A percentile compares a stretch with the other conserved stretches of the same genome.
phyloP scores from a whole-genome alignment of 2,888 invertebrate species.

The Bhutanitis thaidina region DNA sequence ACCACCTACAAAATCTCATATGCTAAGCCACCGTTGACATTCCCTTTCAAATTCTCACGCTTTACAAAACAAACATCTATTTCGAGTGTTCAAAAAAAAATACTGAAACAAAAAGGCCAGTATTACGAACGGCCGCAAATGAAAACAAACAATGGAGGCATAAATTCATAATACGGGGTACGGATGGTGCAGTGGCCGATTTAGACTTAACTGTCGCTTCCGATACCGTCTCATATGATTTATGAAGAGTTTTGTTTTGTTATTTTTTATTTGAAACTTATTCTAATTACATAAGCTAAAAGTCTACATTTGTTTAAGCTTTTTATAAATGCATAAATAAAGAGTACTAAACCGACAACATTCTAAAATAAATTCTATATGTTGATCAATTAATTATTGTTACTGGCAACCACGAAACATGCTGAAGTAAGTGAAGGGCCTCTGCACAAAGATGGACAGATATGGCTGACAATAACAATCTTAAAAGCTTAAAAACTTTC shows the following conservation, averaged over 20 bases:
- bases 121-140: slow-evolving; percentile 53
- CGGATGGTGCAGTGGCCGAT: slow-evolving; percentile 23
- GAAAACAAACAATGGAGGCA: slow-evolving; percentile 59
- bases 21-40: slow-evolving; percentile 46
- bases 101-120: slow-evolving; percentile 50
- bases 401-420: no score
- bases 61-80: slow-evolving; percentile 56
- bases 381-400: no score
- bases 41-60: slow-evolving; percentile 64
- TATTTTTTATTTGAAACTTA: background rate
- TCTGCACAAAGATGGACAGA: no score
- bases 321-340: no score
- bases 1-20: slow-evolving; percentile 39
- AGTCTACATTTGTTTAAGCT: no score
- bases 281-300: no score
- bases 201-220: slow-evolving; percentile 28
- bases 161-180: slow-evolving; percentile 46
- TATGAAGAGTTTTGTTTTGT: slow-evolving; percentile 20
- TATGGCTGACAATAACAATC: no score
- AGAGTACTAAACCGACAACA: no score
- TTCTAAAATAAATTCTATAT: no score
- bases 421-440: no score
- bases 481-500: no score
- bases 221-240: slow-evolving; percentile 26
- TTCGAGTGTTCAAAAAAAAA: slow-evolving; percentile 49